phyloP scores from a whole-genome alignment of 2,113 vertebrate genomes.

The Xiphophorus hellerii region DNA sequence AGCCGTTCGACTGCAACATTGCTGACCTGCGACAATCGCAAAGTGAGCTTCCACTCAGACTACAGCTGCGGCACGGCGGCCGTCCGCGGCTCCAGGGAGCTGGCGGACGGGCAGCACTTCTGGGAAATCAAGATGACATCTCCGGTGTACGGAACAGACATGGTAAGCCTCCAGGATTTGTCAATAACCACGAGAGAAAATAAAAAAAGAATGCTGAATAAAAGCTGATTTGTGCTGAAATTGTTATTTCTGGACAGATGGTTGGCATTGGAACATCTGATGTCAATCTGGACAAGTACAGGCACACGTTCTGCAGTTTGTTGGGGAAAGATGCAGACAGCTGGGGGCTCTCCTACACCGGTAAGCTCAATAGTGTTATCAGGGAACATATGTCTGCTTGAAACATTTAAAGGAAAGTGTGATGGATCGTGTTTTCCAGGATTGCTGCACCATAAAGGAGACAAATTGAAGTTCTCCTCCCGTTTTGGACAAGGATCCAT shows the following conservation, averaged over 20 bases:
- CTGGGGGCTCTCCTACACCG: conserved; percentile 98
- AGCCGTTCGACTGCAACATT: conserved; percentile 89
- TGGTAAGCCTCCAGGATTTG: conserved; percentile 79
- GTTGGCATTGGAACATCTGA: conserved; percentile 93
- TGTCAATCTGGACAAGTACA: conserved; percentile 94
- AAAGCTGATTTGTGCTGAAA: conserved; percentile 1
- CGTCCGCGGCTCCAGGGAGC: conserved; percentile 90
- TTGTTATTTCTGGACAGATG: conserved; percentile 81
- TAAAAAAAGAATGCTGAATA: background rate
- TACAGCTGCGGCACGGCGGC: conserved; percentile 97
- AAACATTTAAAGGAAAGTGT: background rate
- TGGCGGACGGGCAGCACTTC: conserved; percentile 95
- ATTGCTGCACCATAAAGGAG: conserved; percentile 93
- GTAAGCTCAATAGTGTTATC: conserved; percentile 63
- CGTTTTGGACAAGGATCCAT: conserved; percentile 98
- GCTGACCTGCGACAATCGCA: conserved; percentile 92
- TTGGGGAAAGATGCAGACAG: conserved; percentile 95
- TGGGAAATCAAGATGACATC: conserved; percentile 99
- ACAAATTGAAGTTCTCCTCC: conserved; percentile 92
- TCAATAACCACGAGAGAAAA: background rate
- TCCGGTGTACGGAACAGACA: conserved; percentile 95
- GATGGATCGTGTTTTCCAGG: conserved; percentile 73
- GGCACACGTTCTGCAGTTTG: conserved; percentile 95
- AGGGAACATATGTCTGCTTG: background rate
- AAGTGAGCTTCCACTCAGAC: conserved; percentile 96